Base-by-base conservation (phyloP, 35 echinoderm and acorn worm genomes). In the Acanthaster planci region DNA sequence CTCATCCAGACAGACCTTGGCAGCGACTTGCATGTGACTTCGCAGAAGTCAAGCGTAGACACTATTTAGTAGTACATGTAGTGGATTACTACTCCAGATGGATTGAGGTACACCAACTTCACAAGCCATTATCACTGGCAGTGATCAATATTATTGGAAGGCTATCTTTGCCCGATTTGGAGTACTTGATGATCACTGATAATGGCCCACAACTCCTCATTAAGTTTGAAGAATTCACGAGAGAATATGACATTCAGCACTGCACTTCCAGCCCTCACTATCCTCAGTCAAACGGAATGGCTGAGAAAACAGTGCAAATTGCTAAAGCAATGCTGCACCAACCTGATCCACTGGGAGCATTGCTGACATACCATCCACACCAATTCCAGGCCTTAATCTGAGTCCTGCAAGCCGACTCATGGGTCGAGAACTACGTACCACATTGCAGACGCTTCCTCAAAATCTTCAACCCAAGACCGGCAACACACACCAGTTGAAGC, bases 261-360 rank as follows among this genome's bases (percentile, higher is more conserved):
- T 54, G 50, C 21, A 90, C 89, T 12, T 78, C 37, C 68, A 77
- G 60, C 26, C 72, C 72, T 7, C 36, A 84, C 47, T 77, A 85
- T 51, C 68, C 68, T n/a, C 81, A 85, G 32, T 38, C n/a, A 9
- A 90, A 90, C 44, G 89, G 89, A 3, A 35, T 78, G 77, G 82
- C 76, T 8, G 89, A 85, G 40, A 90, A 80, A 22, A 91, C 14
- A 77, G 67, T 0, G 83, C 85, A n/a, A n/a, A n/a, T n/a, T n/a
- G n/a, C n/a, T 5, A 92, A 92, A 34, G 77, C 19, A 6, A 64
- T 64, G 9, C 58, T 64, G 6, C 58, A 30, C 21, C 58, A 64
- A 67, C 34, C 23, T 38, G 26, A 84, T 29, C 82, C 37, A 38
- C 16, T 64, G 6, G 9, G 1, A 34, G 82, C 82, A 67, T 39